Evolutionary conservation across 2,113 vertebrate genomes (phyloP), one percentile per base, ranked within the genome.

Genomic region (Anser cygnoides): DNA sequence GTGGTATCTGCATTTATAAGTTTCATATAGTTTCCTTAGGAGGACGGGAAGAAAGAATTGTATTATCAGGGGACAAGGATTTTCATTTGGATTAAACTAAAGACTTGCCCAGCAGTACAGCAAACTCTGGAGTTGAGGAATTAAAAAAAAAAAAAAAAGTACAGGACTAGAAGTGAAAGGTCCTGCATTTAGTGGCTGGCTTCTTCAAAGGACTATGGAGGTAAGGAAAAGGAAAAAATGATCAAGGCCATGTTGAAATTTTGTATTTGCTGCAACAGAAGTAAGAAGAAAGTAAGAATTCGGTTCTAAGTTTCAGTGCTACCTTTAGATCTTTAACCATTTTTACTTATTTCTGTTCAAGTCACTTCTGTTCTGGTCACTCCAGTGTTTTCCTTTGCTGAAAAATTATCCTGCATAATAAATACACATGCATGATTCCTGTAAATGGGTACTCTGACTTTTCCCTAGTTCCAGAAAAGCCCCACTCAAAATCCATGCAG

Each of bases 11-110:
- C 87, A 91, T 93, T 95, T 95, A 62, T 94, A 75, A 94, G 87
- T 91, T 62, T 67, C 61, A 33, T 84, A 26, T 89, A 92, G 81
- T 93, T 96, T 96, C 90, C 93, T 96, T 91, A 95, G 91, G 83
- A 95, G 84, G 75, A 93, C 5, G 28, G 89, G 58, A 95, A 94
- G 70, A 82, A 78, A 76, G 68, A 67, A 70, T 92, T 93, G 46
- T 89, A 59, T 93, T 96, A 86, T 93, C 87, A 93, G 79, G 90
- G 87, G 85, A 94, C 15, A 4, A 90, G 95, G 93, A 97, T 71
- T 96, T 52, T 92, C 90, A 93, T 91, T 91, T 97, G 52, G 62
- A 95, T 63, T 95, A 96, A 96, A 79, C 80, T 95, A 93, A 96
- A 92, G 71, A 87, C 67, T 90, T 94, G 75, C 26, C 85, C 93